Percentiles rank a stretch among this genome's conserved stretches.
phyloP scores from a whole-genome alignment of 92 coral and sea anemone genomes.

The Palythoa grandiflora region DNA sequence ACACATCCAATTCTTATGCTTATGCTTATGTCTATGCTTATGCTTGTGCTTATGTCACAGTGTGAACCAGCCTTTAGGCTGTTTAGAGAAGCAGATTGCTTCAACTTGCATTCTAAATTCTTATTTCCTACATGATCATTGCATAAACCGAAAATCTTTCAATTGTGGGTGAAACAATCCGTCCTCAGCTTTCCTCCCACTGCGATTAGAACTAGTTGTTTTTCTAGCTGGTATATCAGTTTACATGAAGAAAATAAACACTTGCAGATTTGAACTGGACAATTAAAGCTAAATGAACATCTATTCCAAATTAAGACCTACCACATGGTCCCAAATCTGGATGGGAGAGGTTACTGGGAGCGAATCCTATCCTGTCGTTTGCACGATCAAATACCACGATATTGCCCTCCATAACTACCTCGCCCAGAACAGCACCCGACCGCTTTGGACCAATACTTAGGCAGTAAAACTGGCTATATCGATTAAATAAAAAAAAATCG shows the following conservation, averaged over 20 bases:
- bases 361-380: slow-evolving; percentile 92
- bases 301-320: slow-evolving; percentile 34
- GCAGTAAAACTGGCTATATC: slow-evolving; percentile 83
- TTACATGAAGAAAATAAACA: not conserved
- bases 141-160: too few relatives aligned
- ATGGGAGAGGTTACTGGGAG: slow-evolving; percentile 90
- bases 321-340: slow-evolving; percentile 93
- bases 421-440: slow-evolving; percentile 92
- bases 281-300: not conserved
- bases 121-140: too few relatives aligned
- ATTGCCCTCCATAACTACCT: slow-evolving; percentile 93
- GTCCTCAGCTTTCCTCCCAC: too few relatives aligned
- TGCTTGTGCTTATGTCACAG: too few relatives aligned
- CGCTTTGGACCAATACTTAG: slow-evolving; percentile 87
- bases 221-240: too few relatives aligned
- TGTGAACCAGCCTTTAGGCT: too few relatives aligned
- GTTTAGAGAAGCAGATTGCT: too few relatives aligned
- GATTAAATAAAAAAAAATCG: not conserved
- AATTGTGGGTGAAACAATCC: too few relatives aligned
- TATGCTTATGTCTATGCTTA: too few relatives aligned
- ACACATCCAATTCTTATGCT: too few relatives aligned
- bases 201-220: too few relatives aligned
- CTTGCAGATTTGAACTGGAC: not conserved
- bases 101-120: too few relatives aligned
- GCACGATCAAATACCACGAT: slow-evolving; percentile 96